phyloP scores from a whole-genome alignment of 1,140 invertebrate species.

The Rhysida immarginata region DNA sequence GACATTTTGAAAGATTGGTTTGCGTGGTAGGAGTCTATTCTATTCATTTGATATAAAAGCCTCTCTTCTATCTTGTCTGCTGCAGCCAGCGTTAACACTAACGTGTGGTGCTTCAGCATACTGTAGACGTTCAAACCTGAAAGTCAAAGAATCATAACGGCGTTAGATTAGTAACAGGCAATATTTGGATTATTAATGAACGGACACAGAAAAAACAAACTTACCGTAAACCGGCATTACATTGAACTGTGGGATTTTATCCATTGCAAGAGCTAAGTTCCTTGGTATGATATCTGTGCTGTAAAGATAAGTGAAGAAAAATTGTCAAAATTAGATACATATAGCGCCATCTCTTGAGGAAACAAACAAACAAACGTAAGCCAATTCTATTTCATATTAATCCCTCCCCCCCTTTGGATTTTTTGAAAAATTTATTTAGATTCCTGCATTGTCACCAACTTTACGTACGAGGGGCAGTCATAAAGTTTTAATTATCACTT shows the following conservation, averaged over 20 bases:
- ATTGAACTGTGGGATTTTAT: conserved; percentile 62
- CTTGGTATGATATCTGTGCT: conserved; percentile 69
- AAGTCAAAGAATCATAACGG: too few species aligned
- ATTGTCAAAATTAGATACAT: too few species aligned
- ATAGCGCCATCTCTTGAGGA: conserved; percentile 27
- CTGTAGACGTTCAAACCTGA: conserved; percentile 48
- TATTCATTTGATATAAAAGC: conserved; percentile 59
- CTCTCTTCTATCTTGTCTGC: conserved; percentile 72
- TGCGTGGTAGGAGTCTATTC: conserved; percentile 38
- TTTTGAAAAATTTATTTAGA: too few species aligned
- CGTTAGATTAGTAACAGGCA: too few species aligned
- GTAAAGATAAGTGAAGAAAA: too few species aligned
- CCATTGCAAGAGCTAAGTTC: conserved; percentile 67
- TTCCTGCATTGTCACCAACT: too few species aligned
- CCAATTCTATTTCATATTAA: too few species aligned
- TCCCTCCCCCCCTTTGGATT: too few species aligned
- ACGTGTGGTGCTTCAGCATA: conserved; percentile 90
- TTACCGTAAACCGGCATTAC: conserved; percentile 87
- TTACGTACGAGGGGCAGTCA: too few species aligned
- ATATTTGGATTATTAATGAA: too few species aligned
- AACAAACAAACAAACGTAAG: neutral
- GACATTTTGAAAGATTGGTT: too few species aligned
- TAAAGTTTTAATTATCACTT: too few species aligned
- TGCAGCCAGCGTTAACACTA: conserved; percentile 73
- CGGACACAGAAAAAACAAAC: conserved; percentile 1